A percentile compares a stretch with the other conserved stretches of the same genome.
These are phyloP conservation scores for Perizoma affinitatum DNA, from an alignment of 2,888 invertebrate genomes.

Conservation along the genomic window DNA sequence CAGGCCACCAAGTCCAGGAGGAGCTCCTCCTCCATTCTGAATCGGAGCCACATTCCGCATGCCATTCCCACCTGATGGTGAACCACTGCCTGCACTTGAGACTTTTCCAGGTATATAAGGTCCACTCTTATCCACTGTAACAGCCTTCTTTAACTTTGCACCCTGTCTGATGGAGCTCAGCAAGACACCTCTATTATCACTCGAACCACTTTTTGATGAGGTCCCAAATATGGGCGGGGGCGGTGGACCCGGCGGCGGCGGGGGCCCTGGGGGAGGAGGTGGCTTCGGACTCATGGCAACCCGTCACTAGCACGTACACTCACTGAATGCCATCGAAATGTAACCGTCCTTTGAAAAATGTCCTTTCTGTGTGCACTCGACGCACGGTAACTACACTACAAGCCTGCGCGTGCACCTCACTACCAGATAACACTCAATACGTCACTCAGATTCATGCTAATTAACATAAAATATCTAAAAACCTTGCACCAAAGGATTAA, in stretches of 20 bases:
- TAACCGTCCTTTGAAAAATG: conserved; percentile 36
- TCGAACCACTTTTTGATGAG: conserved; percentile 71
- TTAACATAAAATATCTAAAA: conserved; percentile 74
- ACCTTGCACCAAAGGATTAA: conserved; percentile 77
- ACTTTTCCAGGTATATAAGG: conserved; percentile 89
- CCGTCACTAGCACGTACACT: conserved; percentile 46
- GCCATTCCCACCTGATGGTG: conserved; percentile 62
- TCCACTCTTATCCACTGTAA: conserved; percentile 95
- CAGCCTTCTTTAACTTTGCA: conserved; percentile 91
- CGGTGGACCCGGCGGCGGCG: conserved; percentile 86
- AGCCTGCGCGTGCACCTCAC: conserved; percentile 52
- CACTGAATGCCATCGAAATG: conserved; percentile 56
- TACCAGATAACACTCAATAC: conserved; percentile 68
- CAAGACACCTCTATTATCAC: conserved; percentile 88
- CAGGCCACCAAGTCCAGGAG: conserved; percentile 86
- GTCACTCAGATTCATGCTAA: conserved; percentile 69
- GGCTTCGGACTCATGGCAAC: conserved; percentile 73
- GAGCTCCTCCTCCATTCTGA: conserved; percentile 70
- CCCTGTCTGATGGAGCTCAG: conserved; percentile 94
- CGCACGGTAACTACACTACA: conserved; percentile 44
- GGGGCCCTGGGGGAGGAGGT: conserved; percentile 87
- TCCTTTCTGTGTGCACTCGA: conserved; percentile 40
- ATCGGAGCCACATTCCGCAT: conserved; percentile 61
- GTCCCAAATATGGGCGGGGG: conserved; percentile 80
- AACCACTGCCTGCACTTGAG: conserved; percentile 56